phyloP scores from a whole-genome alignment of 2,888 invertebrate species.

The Prionchulus punctatus region DNA sequence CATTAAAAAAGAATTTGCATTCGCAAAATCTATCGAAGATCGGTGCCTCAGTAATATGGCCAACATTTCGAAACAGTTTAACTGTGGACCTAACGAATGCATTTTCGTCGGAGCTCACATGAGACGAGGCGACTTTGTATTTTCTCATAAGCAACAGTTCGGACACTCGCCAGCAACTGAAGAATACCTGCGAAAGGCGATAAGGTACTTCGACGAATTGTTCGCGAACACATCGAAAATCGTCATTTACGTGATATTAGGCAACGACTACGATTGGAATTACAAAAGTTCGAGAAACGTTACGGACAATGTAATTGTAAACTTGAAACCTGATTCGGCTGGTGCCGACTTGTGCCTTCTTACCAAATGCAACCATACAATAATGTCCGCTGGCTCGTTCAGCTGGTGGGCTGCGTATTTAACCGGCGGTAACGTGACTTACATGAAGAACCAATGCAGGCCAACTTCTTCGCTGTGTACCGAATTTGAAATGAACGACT shows the following conservation, averaged over 20 bases:
- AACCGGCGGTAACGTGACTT: background rate
- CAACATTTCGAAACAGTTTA: too few species aligned
- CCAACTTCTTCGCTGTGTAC: too few species aligned
- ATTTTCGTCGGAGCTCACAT: background rate
- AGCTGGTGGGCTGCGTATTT: constrained; percentile 2
- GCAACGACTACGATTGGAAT: background rate
- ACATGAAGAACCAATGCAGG: background rate
- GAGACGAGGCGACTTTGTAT: background rate
- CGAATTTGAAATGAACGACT: too few species aligned
- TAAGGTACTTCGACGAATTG: background rate
- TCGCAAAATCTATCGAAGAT: background rate
- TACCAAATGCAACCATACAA: background rate
- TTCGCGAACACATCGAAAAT: background rate
- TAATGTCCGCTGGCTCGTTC: background rate
- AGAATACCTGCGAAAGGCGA: background rate
- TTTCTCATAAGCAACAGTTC: background rate
- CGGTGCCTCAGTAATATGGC: background rate
- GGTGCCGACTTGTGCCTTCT: background rate
- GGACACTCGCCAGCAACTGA: background rate
- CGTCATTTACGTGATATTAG: background rate
- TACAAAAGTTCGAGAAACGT: background rate
- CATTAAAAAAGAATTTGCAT: background rate
- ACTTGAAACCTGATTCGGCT: background rate
- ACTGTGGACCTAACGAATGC: background rate
- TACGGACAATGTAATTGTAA: background rate